phyloP scores from a whole-genome alignment of 2,113 vertebrate genomes.

The Pogonocichla stellata region DNA sequence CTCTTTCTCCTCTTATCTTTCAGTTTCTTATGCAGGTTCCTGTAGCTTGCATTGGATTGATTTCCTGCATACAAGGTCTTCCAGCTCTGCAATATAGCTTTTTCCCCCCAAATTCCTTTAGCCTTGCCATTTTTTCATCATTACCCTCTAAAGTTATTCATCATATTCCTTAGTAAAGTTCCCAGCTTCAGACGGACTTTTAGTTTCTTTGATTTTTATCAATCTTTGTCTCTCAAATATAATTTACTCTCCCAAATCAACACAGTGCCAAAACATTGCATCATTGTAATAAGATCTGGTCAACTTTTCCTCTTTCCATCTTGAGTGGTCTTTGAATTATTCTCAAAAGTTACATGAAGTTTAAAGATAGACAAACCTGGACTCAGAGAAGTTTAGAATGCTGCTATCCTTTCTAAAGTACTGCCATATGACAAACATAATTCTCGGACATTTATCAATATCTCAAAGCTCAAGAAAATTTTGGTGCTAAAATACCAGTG shows the following conservation, averaged over 20 bases:
- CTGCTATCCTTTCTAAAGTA: background rate
- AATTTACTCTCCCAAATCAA: background rate
- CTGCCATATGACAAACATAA: background rate
- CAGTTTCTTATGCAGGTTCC: background rate
- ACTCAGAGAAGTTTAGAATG: background rate
- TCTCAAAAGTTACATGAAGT: background rate
- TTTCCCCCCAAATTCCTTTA: background rate
- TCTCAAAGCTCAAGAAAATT: background rate
- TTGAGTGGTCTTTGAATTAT: background rate
- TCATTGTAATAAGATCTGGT: background rate
- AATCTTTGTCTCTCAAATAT: background rate
- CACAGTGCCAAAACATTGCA: accelerated
- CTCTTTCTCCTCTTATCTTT: background rate
- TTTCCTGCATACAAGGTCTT: background rate
- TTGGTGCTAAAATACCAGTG: background rate
- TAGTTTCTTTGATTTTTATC: background rate
- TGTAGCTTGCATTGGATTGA: background rate
- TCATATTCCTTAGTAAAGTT: background rate
- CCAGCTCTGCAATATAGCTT: background rate
- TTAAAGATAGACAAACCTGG: background rate
- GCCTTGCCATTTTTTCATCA: background rate
- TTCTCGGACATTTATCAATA: background rate
- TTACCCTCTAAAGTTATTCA: background rate
- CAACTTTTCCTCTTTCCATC: background rate
- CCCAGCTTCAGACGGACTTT: background rate